Evolutionary conservation across 2,888 invertebrate genomes (phyloP).

Genomic region (Apocheima hispidaria): DNA sequence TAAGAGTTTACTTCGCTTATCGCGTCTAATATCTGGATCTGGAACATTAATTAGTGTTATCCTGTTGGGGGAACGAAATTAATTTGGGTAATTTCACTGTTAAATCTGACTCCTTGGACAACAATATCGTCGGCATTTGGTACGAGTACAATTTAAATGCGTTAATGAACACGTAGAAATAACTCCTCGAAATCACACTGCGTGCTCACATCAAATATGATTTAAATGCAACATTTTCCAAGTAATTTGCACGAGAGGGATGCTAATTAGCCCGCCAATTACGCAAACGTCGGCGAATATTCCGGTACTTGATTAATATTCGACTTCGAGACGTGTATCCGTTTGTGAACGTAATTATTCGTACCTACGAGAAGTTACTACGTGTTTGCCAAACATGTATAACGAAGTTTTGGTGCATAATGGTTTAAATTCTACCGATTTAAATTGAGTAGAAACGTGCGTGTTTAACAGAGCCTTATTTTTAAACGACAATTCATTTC

Average conservation of each 20-base stretch:
- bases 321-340: slow-evolving; percentile 32
- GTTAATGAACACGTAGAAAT: slow-evolving; percentile 1
- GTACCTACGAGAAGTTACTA: slow-evolving; percentile 25
- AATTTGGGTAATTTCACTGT: neutral
- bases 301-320: slow-evolving; percentile 38
- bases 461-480: too few relatives aligned
- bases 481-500: too few relatives aligned
- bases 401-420: neutral
- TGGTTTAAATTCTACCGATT: neutral
- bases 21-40: too few relatives aligned
- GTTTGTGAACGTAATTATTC: slow-evolving; percentile 27
- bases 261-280: slow-evolving; percentile 37
- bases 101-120: neutral
- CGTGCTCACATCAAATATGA: slow-evolving; percentile 13
- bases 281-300: slow-evolving; percentile 36
- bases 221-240: slow-evolving; percentile 19
- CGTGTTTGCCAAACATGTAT: slow-evolving; percentile 14
- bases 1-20: too few relatives aligned
- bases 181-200: slow-evolving; percentile 5
- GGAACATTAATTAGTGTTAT: too few relatives aligned
- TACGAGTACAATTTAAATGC: neutral
- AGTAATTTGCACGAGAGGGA: slow-evolving; percentile 18
- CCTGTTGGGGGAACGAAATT: too few relatives aligned
- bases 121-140: neutral
- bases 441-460: too few relatives aligned